These are phyloP conservation scores for Torymus texanus DNA, from an alignment of 2,888 invertebrate genomes.

Conservation along the genomic window DNA sequence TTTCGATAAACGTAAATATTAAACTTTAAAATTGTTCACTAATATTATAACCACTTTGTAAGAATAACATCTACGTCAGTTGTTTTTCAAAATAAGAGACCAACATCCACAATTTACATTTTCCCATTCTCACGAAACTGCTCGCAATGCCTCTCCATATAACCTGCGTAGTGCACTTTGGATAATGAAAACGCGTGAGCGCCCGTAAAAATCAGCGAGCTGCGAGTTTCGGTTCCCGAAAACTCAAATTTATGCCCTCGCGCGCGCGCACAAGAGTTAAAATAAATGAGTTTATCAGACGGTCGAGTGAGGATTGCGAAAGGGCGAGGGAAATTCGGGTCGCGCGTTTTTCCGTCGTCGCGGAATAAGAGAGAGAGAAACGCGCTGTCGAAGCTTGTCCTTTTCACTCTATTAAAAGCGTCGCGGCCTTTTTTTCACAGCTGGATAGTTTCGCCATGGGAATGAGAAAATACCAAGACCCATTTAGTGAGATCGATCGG, in stretches of 20 bases:
- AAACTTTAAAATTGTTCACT: too few relatives aligned
- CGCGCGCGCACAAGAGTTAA: not conserved
- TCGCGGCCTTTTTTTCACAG: slow-evolving; percentile 6
- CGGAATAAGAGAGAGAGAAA: not conserved
- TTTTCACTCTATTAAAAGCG: slow-evolving; percentile 34
- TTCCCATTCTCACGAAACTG: too few relatives aligned
- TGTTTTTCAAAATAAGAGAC: too few relatives aligned
- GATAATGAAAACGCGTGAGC: slow-evolving; percentile 21
- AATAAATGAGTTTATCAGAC: slow-evolving; percentile 1
- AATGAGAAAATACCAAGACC: not conserved
- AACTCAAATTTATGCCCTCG: too few relatives aligned
- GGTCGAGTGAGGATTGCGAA: not conserved
- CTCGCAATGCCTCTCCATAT: too few relatives aligned
- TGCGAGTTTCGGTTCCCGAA: not conserved
- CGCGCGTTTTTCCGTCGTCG: not conserved
- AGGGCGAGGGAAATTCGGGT: slow-evolving; percentile 10
- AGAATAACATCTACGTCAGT: too few relatives aligned
- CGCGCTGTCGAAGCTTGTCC: slow-evolving; percentile 11
- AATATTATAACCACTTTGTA: too few relatives aligned
- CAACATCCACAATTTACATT: too few relatives aligned
- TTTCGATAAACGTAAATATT: too few relatives aligned
- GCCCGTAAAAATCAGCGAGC: not conserved
- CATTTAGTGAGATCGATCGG: too few relatives aligned
- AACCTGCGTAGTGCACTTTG: not conserved
- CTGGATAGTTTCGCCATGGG: not conserved